Evolutionary conservation across 2,113 vertebrate species (phyloP), one percentile per base, ranked within the genome.

Genomic region (Suricata suricatta): DNA sequence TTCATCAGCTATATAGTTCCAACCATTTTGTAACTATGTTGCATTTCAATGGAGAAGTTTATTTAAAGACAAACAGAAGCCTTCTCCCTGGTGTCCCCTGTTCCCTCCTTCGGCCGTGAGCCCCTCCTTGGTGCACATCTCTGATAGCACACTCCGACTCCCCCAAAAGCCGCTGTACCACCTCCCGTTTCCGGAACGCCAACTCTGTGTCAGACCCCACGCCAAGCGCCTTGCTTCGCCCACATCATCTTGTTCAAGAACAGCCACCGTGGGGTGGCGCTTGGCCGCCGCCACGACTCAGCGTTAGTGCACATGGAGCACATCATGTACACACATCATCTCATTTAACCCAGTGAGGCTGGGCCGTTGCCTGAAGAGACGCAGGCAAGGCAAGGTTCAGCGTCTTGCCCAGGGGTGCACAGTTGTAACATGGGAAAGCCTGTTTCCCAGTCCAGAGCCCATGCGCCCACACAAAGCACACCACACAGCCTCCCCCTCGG

Each of bases 21-120:
- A 21, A 33, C 33, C 87, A 80, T 87, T 54, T 35, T 31, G 19
- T 38, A 64, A 69, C n/a, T 47, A 33, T 47, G n/a, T 21, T 15
- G 27, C 0, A n/a, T 57, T 86, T 83, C n/a, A 11, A 23, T 5
- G 19, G 66, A 69, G 47, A 95, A 80, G 17, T 80, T 89, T 57
- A 68, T 44, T 94, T 82, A 35, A 68, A 87, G 63, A 89, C 66
- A 47, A 90, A 38, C 71, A 64, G 71, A 91, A 84, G 25, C 27
- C 64, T 11, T 80, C 81, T 13, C 47, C 25, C 19, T 29, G 21
- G 82, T 12, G 25, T 68, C 77, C 66, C 86, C 91, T 12, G 23
- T 50, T n/a, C 23, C 16, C 69, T 89, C 71, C 60, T 44, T 77
- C 21, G 29, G 12, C 23, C 9, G 11, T 13, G 35, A 71, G 88